Conservation (phyloP, 1,140 invertebrate species). For the Centruroides vittatus region DNA sequence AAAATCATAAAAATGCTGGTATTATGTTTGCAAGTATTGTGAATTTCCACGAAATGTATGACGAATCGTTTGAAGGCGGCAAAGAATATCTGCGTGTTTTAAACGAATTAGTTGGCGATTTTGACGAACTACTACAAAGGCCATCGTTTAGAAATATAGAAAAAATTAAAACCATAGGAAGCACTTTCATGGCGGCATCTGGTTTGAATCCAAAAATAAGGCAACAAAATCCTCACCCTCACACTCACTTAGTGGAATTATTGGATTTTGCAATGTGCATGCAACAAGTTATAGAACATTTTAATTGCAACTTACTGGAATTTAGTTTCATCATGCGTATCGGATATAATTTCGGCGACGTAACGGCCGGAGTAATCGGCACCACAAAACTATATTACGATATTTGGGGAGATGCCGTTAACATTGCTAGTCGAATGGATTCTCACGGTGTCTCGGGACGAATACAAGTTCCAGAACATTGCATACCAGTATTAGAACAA, state of each 20-base stretch:
- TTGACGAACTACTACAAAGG: conserved; percentile 84
- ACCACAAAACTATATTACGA: conserved; percentile 93
- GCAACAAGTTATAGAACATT: conserved; percentile 68
- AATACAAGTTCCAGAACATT: conserved; percentile 70
- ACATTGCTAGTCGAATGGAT: conserved; percentile 87
- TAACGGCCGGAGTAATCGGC: conserved; percentile 90
- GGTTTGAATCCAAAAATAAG: conserved; percentile 67
- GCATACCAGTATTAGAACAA: conserved; percentile 47
- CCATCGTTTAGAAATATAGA: conserved; percentile 80
- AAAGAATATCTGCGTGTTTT: conserved; percentile 85
- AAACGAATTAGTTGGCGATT: conserved; percentile 87
- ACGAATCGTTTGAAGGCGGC: conserved; percentile 83
- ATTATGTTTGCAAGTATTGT: conserved; percentile 91
- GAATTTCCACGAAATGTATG: conserved; percentile 92
- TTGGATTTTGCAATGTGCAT: conserved; percentile 79
- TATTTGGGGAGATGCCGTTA: conserved; percentile 97
- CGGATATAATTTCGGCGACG: conserved; percentile 57
- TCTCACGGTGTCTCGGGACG: conserved; percentile 70
- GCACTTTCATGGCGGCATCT: conserved; percentile 95
- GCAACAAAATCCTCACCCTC: conserved; percentile 39
- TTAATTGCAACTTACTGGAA: conserved; percentile 72
- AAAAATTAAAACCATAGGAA: conserved; percentile 96
- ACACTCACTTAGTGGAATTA: conserved; percentile 67
- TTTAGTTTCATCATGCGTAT: conserved; percentile 80
- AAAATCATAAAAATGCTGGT: conserved; percentile 82